These are phyloP conservation scores for Caloenas nicobarica DNA, from an alignment of 2,113 vertebrate species.

Conservation along the genomic window DNA sequence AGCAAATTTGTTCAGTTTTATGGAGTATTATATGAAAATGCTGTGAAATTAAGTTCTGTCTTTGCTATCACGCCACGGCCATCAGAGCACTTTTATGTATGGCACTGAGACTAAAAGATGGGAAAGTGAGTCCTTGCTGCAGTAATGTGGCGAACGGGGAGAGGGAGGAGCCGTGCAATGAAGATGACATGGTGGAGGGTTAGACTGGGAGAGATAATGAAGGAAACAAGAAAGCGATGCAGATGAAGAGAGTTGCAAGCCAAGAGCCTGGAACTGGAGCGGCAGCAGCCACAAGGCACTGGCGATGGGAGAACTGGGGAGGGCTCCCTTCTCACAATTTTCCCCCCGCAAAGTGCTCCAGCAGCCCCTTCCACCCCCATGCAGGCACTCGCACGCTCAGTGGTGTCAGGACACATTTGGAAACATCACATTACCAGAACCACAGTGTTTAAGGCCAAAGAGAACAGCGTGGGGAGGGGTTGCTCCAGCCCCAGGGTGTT, in stretches of 20 bases:
- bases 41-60: constrained; percentile 64
- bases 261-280: not conserved
- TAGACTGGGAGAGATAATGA: not conserved
- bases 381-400: rapidly evolving
- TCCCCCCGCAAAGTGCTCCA: not conserved
- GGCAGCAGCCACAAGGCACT: not conserved
- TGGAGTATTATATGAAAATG: constrained; percentile 27
- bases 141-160: not conserved
- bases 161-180: constrained; percentile 14
- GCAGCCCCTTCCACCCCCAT: not conserved
- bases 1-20: constrained; percentile 59
- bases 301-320: not conserved
- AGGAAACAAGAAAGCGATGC: not conserved
- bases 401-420: rapidly evolving
- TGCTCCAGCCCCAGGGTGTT: not conserved
- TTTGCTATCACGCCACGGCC: constrained; percentile 35
- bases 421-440: rapidly evolving
- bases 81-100: constrained; percentile 37
- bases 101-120: not conserved
- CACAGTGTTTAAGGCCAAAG: not conserved
- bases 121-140: constrained; percentile 11
- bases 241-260: not conserved
- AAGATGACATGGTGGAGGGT: not conserved
- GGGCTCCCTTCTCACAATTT: rapidly evolving
- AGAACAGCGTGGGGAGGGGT: not conserved